These are phyloP conservation scores for Microplitis manilae DNA, from an alignment of 2,888 invertebrate species.

Conservation along the genomic window DNA sequence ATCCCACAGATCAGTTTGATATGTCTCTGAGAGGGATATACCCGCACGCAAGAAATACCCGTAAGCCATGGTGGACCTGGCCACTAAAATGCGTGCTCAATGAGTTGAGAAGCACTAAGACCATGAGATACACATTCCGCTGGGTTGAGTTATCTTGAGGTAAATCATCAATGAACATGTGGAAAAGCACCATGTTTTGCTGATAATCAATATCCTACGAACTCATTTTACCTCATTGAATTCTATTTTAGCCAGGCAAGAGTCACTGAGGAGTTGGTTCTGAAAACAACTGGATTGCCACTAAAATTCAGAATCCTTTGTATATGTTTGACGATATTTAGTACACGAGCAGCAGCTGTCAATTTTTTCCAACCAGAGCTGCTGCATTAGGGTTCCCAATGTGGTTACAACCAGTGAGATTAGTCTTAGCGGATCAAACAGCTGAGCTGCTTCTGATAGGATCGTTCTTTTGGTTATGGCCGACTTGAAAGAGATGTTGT, in stretches of 20 bases:
- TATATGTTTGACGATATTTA: not conserved
- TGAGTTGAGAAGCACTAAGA: not conserved
- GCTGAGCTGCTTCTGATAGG: constrained; percentile 40
- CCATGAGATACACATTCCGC: not conserved
- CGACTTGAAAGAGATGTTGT: not conserved
- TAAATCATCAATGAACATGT: too few species aligned
- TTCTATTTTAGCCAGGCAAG: too few species aligned
- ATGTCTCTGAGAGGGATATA: too few species aligned
- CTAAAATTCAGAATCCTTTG: too few species aligned
- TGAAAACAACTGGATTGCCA: too few species aligned
- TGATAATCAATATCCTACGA: too few species aligned
- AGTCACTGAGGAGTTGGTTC: too few species aligned
- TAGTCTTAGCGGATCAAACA: constrained; percentile 48
- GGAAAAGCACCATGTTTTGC: too few species aligned
- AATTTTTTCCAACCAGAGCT: constrained; percentile 43
- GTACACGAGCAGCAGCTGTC: not conserved
- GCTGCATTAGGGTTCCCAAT: constrained; percentile 45
- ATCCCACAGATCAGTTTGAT: too few species aligned
- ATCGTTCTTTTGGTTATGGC: constrained; percentile 39
- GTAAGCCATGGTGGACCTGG: not conserved
- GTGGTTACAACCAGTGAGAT: constrained; percentile 41
- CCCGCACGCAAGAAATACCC: too few species aligned
- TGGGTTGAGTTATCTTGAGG: not conserved
- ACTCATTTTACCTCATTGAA: too few species aligned
- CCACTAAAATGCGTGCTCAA: not conserved